Evolutionary conservation across 30 jellyfish, hydroid and myxozoan species (phyloP), one percentile per base, ranked within the genome.

Genomic region (Aurelia sp.): DNA sequence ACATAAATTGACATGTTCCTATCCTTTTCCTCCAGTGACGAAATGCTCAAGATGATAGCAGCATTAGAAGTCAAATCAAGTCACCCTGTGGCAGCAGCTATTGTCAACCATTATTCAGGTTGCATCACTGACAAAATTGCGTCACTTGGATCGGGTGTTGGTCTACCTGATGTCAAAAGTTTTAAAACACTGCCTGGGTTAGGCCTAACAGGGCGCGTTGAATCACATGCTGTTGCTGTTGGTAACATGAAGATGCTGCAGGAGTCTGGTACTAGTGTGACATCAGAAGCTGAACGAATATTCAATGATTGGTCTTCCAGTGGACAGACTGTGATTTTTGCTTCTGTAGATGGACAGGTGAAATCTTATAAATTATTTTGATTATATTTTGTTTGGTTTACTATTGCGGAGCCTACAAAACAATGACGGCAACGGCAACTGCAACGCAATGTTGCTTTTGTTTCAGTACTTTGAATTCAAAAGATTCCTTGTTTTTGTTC

Each of bases 61-160:
- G 97, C 97, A 3, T 71, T 89, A 58, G 99, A 94, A 64, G 47
- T 79, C 65, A 94, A 94, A 62, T 94, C 97, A 33, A 90, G 97
- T 51, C 99, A 94, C 81, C 99, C 99, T 21, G 83, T 94, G 57
- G 97, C 99, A 19, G 88, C 95, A 2, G 94, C 97, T 53, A 90
- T 94, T 48, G 97, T 89, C 53, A 94, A 86, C 61, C 94, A 90
- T 62, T 89, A 87, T 64, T 82, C 97, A 4, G 98, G 98, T 7
- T 92, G 98, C 74, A 86, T 92, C 78, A 92, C 98, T 8, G 97
- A 87, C 76, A 92, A 81, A 63, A 82, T 92, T 53, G 89, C 89
- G 47, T 67, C 55, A 7, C 73, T 74, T 59, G 98, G 98, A 3
- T 67, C 91, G 12, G 76, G 85, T 4, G 90, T 88, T 62, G 97